Conservation (phyloP, 2,797 vertebrate genomes). For the Linurgus olivaceus region DNA sequence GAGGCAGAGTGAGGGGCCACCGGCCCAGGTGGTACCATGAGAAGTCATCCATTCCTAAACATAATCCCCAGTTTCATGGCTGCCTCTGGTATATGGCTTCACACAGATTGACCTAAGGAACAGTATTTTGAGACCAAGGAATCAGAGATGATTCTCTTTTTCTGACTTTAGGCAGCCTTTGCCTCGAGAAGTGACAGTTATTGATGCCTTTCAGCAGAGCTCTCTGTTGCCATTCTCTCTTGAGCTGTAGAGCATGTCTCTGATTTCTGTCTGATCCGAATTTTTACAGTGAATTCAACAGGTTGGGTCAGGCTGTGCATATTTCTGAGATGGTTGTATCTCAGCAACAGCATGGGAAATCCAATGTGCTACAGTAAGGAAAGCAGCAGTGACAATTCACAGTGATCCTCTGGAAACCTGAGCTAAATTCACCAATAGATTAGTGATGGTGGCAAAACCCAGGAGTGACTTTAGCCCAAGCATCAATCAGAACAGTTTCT, state of each 20-base stretch:
- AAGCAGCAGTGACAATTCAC: not conserved
- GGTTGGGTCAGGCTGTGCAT: not conserved
- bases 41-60: not conserved
- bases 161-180: not conserved
- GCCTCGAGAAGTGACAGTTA: not conserved
- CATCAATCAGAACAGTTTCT: not conserved
- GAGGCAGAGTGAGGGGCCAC: not conserved
- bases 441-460: not conserved
- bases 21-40: not conserved
- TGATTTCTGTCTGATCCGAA: not conserved
- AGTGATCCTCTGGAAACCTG: not conserved
- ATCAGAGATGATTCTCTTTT: not conserved
- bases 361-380: not conserved
- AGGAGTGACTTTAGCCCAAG: not conserved
- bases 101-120: not conserved
- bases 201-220: not conserved
- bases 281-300: not conserved
- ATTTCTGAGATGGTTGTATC: not conserved
- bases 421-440: not conserved
- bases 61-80: not conserved
- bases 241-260: not conserved
- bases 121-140: not conserved
- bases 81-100: not conserved
- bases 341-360: not conserved
- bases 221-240: not conserved